Conservation (phyloP, 2,797 vertebrate genomes). For the Rhabdophis nuchalis region DNA sequence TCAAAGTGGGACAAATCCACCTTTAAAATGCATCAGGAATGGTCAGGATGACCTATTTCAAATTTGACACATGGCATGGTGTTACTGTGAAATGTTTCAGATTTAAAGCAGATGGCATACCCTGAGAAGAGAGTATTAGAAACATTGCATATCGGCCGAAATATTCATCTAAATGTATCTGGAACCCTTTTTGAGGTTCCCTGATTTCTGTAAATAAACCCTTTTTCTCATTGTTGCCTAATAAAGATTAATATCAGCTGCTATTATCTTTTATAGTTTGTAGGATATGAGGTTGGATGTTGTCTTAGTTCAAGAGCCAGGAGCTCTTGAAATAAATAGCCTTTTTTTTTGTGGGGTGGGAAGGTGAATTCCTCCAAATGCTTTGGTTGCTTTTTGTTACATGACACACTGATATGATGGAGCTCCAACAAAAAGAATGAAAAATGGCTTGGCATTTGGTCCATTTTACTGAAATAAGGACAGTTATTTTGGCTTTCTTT, state of each 20-base stretch:
- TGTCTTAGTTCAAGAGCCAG: not conserved
- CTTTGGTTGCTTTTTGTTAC: not conserved
- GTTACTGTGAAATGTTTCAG: not conserved
- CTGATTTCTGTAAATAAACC: not conserved
- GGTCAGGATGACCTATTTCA: not conserved
- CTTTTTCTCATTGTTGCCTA: not conserved
- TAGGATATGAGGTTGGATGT: not conserved
- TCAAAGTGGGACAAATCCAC: not conserved
- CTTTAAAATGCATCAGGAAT: not conserved
- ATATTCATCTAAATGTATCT: not conserved
- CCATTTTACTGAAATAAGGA: not conserved
- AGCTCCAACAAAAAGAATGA: not conserved
- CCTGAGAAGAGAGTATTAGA: not conserved
- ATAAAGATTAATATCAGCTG: not conserved
- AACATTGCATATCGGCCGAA: not conserved
- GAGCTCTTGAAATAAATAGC: not conserved
- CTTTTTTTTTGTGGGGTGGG: not conserved
- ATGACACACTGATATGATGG: not conserved
- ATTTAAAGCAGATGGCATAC: not conserved
- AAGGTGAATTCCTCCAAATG: not conserved
- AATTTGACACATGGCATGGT: not conserved
- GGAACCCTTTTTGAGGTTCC: not conserved
- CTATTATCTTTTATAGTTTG: not conserved
- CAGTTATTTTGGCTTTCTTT: not conserved
- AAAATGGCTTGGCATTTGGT: not conserved